A percentile compares a stretch with the other conserved stretches of the same genome.
phyloP scores from a whole-genome alignment of 64 coral and sea anemone genomes.

The Dendronephthya gigantea region DNA sequence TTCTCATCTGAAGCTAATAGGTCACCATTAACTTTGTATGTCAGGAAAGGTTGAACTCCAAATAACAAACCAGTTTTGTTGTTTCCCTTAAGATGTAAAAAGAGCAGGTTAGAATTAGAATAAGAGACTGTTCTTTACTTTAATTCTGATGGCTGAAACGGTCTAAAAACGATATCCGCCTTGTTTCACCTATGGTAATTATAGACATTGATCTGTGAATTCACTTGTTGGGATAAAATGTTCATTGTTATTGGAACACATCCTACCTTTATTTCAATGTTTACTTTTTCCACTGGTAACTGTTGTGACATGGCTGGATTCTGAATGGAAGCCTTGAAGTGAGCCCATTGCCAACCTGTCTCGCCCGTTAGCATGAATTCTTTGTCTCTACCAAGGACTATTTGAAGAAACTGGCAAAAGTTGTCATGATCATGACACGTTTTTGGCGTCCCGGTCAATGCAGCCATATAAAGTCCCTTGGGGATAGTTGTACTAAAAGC shows the following conservation, averaged over 20 bases:
- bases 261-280: slow-evolving; percentile 56
- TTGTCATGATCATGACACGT: slow-evolving; percentile 28
- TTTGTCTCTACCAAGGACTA: slow-evolving; percentile 22
- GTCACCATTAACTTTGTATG: slow-evolving; percentile 34
- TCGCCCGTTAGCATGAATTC: slow-evolving; percentile 20
- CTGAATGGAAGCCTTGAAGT: slow-evolving; percentile 8
- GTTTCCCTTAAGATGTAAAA: not conserved
- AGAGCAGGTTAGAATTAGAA: no score
- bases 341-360: not conserved
- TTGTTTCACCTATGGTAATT: no score
- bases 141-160: no score
- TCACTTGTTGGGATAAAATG: not conserved
- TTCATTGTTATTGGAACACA: not conserved
- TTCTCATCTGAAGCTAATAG: slow-evolving; percentile 12
- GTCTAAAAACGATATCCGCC: no score
- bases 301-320: not conserved
- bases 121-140: no score
- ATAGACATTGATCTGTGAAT: no score
- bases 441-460: slow-evolving; percentile 23
- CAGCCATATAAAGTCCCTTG: slow-evolving; percentile 49
- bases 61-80: slow-evolving; percentile 3
- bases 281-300: slow-evolving; percentile 19
- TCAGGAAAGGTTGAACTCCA: slow-evolving; percentile 8
- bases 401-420: slow-evolving; percentile 49
- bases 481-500: slow-evolving; percentile 41